A percentile compares a stretch with the other conserved stretches of the same genome.
phyloP scores from a whole-genome alignment of 1,140 invertebrate species.

The Tetranychus cinnabarinus region DNA sequence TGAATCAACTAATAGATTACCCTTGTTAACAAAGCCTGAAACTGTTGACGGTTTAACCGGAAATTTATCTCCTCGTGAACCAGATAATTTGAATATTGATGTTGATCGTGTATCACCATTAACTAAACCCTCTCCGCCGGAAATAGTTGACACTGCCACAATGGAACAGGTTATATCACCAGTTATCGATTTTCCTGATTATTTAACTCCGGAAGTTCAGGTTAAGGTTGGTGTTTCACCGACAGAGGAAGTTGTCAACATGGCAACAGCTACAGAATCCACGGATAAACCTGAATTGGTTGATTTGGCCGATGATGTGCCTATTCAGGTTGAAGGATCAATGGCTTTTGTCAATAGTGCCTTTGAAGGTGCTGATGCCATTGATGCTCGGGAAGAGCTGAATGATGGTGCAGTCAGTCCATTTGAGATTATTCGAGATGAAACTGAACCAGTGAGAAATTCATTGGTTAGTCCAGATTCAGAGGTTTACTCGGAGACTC shows the following conservation, averaged over 20 bases:
- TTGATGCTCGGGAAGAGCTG: conserved; percentile 13
- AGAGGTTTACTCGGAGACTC: background rate
- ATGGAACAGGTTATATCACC: conserved; percentile 11
- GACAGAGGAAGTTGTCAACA: background rate
- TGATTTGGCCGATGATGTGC: conserved; percentile 15
- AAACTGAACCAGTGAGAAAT: background rate
- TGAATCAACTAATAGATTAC: too few species aligned
- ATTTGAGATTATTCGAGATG: conserved; percentile 15
- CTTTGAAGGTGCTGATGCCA: conserved; percentile 24
- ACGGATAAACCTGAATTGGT: conserved; percentile 17
- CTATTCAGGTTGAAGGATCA: conserved; percentile 4
- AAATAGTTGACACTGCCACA: background rate
- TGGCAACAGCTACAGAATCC: background rate
- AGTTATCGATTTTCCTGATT: conserved; percentile 6
- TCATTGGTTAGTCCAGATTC: background rate
- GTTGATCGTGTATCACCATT: background rate
- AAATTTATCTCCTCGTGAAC: too few species aligned
- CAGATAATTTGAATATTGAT: background rate
- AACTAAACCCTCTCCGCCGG: background rate
- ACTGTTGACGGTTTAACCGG: too few species aligned
- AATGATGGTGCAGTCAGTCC: conserved; percentile 13
- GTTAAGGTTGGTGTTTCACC: conserved; percentile 4
- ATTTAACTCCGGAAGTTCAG: background rate
- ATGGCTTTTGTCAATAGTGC: conserved; percentile 26
- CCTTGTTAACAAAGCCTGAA: too few species aligned